phyloP scores from a whole-genome alignment of 2,113 vertebrate genomes.

The Toxostoma redivivum region DNA sequence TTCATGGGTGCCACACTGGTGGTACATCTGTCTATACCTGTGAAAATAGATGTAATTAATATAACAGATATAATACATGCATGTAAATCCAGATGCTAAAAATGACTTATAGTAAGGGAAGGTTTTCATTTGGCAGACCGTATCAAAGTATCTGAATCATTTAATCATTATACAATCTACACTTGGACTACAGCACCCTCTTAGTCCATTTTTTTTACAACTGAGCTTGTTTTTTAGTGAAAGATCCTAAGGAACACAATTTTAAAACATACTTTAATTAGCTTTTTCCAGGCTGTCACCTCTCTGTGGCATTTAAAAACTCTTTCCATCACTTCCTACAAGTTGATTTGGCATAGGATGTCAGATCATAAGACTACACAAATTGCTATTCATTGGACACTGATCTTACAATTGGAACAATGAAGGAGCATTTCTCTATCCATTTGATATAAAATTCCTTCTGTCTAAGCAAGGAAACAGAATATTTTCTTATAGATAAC shows the following conservation, averaged over 20 bases:
- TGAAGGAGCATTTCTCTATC: neutral
- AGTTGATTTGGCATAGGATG: neutral
- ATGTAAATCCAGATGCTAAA: conserved; percentile 69
- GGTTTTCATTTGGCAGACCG: conserved; percentile 43
- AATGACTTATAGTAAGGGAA: conserved; percentile 46
- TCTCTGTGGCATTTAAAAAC: neutral
- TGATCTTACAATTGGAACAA: neutral
- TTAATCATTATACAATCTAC: neutral
- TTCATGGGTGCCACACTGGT: conserved; percentile 68
- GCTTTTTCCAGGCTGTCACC: neutral
- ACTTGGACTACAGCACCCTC: neutral
- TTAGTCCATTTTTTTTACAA: neutral
- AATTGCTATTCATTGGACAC: neutral
- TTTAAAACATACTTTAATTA: neutral
- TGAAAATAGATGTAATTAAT: conserved; percentile 80
- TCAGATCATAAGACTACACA: neutral
- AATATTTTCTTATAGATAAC: neutral
- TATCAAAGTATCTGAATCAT: neutral
- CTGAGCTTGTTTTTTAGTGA: neutral
- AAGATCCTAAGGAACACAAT: neutral
- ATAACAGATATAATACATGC: conserved; percentile 72
- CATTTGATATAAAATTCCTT: neutral
- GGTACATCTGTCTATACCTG: conserved; percentile 74
- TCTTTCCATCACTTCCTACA: neutral
- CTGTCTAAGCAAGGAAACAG: neutral